Evolutionary conservation across 2,113 vertebrate genomes (phyloP).

Genomic region (Puffinus mauretanicus): DNA sequence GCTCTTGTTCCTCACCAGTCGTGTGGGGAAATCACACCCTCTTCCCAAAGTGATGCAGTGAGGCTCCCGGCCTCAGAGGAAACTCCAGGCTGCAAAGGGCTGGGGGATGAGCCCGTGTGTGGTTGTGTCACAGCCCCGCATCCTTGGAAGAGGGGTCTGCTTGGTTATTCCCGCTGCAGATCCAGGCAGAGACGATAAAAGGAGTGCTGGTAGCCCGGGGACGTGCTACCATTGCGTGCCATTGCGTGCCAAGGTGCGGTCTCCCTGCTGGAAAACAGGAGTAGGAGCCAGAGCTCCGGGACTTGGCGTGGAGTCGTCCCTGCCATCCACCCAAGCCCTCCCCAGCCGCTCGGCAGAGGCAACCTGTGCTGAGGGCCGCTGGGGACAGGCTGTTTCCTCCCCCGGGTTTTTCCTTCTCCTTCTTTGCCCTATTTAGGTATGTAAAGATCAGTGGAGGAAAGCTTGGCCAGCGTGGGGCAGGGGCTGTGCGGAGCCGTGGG

Average conservation of each 20-base stretch:
- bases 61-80: not conserved
- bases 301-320: accelerated
- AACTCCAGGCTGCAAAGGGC: not conserved
- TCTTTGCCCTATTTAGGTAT: not conserved
- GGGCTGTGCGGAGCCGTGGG: not conserved
- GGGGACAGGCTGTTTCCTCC: not conserved
- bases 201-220: not conserved
- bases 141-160: not conserved
- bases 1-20: not conserved
- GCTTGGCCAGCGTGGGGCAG: accelerated
- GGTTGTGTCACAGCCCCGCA: not conserved
- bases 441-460: not conserved
- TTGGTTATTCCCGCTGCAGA: not conserved
- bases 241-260: accelerated
- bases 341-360: not conserved
- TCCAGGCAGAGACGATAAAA: not conserved
- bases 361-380: not conserved
- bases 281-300: not conserved
- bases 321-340: accelerated
- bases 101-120: not conserved
- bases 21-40: not conserved
- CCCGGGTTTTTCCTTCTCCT: not conserved
- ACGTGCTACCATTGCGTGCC: not conserved
- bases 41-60: not conserved
- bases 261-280: not conserved